Base-by-base conservation (phyloP, 2,797 vertebrate species). In the Hydrocynus forskahlii region DNA sequence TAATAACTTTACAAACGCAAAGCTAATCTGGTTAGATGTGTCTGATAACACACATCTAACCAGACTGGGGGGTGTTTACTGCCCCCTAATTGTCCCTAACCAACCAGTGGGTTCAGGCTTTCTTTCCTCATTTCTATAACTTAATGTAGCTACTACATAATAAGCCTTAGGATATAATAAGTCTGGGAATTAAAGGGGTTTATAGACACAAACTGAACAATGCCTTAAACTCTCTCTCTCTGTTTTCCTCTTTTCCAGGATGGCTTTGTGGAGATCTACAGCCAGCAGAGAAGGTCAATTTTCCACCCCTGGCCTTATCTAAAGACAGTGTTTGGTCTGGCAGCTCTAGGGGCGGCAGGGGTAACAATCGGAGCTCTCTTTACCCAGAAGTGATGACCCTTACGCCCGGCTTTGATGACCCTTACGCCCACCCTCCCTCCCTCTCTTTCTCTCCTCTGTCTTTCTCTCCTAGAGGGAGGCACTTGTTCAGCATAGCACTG, bases 181-280 rank as follows among this genome's bases (percentile, higher is more conserved):
- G 5, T 8, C 59, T 60, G 55, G 2, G 23, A 62, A 38, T 19
- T 7, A 16, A 40, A 40, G 0, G 7, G 5, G 17, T 40, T 64
- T 6, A 64, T 64, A 38, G 17, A 64, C 29, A 17, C 25, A 38
- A 17, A 35, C 60, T 35, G 14, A 1, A 17, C 35, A 2, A 40
- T 71, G 2, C 19, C 67, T n/a, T 57, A 78, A 68, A 13, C 25
- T 35, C 12, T 55, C 1, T 0, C 81, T 43, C 70, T 29, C 29
- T 29, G 1, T n/a, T 12, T 63, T 25, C 74, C 54, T 85, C 16
- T 19, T 12, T 40, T 72, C 75, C 90, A 98, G 97, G 96, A 97
- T 75, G 95, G 96, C 82, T 98, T 97, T 59, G 94, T 97, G 93
- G 95, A 97, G 86, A 82, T 97, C 63, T 98, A 97, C 0, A 92